Evolutionary conservation across 2,113 vertebrate genomes (phyloP).

Genomic region (Semicossyphus pulcher): DNA sequence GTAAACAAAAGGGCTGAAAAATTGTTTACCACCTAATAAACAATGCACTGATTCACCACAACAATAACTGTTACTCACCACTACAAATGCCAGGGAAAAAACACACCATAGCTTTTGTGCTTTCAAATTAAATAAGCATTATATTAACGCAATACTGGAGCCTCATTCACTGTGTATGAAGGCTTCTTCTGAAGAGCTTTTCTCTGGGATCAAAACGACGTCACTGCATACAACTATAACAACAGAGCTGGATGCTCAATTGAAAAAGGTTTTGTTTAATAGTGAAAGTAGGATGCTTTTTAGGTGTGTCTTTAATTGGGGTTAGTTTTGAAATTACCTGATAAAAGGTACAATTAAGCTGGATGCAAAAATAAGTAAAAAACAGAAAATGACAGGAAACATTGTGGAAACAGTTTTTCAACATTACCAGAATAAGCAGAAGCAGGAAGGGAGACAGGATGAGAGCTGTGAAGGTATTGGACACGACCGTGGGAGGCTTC

Average conservation of each 20-base stretch:
- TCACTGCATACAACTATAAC: not conserved
- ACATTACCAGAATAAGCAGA: slow-evolving; percentile 93
- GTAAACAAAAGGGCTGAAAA: slow-evolving; percentile 61
- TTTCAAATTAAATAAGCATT: slow-evolving; percentile 59
- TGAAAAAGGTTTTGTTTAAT: slow-evolving; percentile 2
- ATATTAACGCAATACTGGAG: slow-evolving; percentile 20
- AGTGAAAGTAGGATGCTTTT: not conserved
- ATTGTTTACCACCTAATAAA: slow-evolving; percentile 47
- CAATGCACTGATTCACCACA: slow-evolving; percentile 28
- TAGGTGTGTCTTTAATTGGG: not conserved
- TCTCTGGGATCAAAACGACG: slow-evolving; percentile 1
- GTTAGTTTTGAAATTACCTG: not conserved
- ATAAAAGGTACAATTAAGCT: not conserved
- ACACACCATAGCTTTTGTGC: slow-evolving; percentile 56
- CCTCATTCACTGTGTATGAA: slow-evolving; percentile 31
- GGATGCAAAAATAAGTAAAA: not conserved
- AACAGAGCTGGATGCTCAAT: not conserved
- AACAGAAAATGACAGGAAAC: not conserved
- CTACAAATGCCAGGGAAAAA: slow-evolving; percentile 53
- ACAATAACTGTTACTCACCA: slow-evolving; percentile 59
- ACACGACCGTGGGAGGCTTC: slow-evolving; percentile 94
- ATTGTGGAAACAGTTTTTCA: not conserved
- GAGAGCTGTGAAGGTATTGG: slow-evolving; percentile 94
- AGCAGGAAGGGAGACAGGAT: slow-evolving; percentile 93
- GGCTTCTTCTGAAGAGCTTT: slow-evolving; percentile 51